Evolutionary conservation across 2,113 vertebrate species (phyloP), one percentile per base, ranked within the genome.

Genomic region (Coregonus clupeaformis): DNA sequence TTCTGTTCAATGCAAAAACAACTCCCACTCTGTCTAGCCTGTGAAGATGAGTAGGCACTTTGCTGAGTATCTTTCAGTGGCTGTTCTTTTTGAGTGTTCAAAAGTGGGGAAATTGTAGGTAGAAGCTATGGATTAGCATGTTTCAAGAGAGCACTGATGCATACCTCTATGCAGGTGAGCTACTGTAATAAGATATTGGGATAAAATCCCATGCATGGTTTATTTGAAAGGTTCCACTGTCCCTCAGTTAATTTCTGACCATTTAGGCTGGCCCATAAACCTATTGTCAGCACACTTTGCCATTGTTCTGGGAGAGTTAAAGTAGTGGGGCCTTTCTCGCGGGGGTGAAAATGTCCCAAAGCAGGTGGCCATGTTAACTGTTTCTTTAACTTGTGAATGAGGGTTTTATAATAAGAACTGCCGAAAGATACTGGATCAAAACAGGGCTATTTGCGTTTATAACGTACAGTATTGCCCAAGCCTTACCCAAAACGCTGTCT

Each of bases 131-230:
- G 63, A 13, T 72, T 14, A 68, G 77, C 79, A 75, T 67, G 67
- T 73, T 24, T 73, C 70, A 77, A 80, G 65, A 59, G 14, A 66
- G 72, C 36, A 20, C 63, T 29, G 60, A 72, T 64, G 64, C 60
- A 42, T 42, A 42, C 89, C 86, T 92, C 90, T 92, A 89, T 92
- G 90, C 87, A 91, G 79, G 77, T 73, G 82, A 84, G 59, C 71
- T 78, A 75, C 73, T 85, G 77, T 80, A 47, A 62, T 69, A 14
- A 12, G 36, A 29, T 30, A 62, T 68, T 80, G 64, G 76, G 71
- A 74, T 74, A 6, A 74, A 77, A 77, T 69, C 69, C 71, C 72
- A 47, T 60, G 75, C 9, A 14, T 76, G 20, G 64, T 70, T 42
- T 42, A 42, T 42, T 42, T 42, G 36, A 42, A 42, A 9, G 9